Conservation (phyloP, 2,888 invertebrate genomes). For the Entomobrya multifasciata region DNA sequence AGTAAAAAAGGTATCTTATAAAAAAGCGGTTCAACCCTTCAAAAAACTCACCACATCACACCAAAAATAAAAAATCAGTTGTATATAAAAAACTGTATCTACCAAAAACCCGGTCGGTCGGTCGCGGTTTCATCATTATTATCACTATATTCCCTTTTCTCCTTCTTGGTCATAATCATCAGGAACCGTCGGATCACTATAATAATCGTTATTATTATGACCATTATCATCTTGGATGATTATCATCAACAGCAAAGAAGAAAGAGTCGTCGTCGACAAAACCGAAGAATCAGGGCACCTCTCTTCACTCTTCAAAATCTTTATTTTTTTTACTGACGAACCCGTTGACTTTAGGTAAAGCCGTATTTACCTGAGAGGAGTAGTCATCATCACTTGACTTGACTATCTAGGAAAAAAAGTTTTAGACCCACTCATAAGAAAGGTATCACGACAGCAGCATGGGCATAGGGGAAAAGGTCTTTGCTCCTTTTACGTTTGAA, state of each 20-base stretch:
- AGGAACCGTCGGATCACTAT: slow-evolving; percentile 64
- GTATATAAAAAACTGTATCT: background rate
- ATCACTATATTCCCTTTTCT: slow-evolving; percentile 13
- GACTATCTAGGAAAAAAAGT: background rate
- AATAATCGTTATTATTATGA: slow-evolving; percentile 70
- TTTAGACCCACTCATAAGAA: slow-evolving; percentile 40
- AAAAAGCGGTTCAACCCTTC: background rate
- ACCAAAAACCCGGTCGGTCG: background rate
- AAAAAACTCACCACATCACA: no score
- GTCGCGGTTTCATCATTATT: slow-evolving; percentile 45
- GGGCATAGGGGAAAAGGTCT: slow-evolving; percentile 53
- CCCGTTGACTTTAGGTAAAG: background rate
- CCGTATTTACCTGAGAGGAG: background rate
- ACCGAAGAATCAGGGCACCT: slow-evolving; percentile 59
- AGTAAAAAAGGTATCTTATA: background rate
- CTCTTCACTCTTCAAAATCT: slow-evolving; percentile 5
- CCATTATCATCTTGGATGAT: slow-evolving; percentile 69
- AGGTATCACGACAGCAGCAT: background rate
- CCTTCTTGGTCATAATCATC: slow-evolving; percentile 59
- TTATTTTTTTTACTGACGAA: slow-evolving; percentile 14
- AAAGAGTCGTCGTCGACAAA: slow-evolving; percentile 20
- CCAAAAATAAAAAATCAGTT: no score
- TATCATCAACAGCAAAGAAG: slow-evolving; percentile 57
- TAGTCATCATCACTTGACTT: background rate
- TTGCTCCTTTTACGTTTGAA: slow-evolving; percentile 47